These are phyloP conservation scores for Coluber constrictor DNA, from an alignment of 2,797 vertebrate genomes.

Conservation along the genomic window DNA sequence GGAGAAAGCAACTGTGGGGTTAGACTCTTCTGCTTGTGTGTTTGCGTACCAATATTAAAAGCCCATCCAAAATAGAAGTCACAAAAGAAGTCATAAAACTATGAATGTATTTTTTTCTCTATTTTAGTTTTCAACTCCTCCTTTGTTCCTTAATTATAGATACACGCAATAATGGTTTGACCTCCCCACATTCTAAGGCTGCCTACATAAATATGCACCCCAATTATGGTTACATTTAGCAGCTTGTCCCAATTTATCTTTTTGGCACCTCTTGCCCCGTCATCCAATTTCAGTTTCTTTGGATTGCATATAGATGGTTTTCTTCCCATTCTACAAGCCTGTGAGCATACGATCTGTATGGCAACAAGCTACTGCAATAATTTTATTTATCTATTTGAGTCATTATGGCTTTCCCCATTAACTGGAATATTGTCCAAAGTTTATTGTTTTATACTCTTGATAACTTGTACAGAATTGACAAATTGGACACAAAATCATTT, in stretches of 20 bases:
- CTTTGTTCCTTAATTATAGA: background rate
- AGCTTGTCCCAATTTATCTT: background rate
- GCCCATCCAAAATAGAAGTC: background rate
- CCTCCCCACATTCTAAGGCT: background rate
- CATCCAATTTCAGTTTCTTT: background rate
- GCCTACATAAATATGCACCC: background rate
- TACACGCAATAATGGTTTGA: background rate
- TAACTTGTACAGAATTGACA: background rate
- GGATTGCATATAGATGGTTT: background rate
- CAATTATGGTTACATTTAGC: too few relatives aligned
- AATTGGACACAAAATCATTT: background rate
- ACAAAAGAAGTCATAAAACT: background rate
- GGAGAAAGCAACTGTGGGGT: background rate
- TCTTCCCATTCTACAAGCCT: background rate
- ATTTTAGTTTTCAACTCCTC: background rate
- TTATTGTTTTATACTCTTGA: background rate
- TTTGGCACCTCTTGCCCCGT: background rate
- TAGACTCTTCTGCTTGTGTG: background rate
- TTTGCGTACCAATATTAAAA: background rate
- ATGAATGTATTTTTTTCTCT: background rate
- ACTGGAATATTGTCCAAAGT: background rate
- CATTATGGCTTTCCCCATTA: background rate
- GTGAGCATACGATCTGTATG: background rate
- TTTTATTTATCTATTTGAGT: background rate
- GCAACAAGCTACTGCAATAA: background rate